A percentile compares a stretch with the other conserved stretches of the same genome.
Evolutionary conservation across 2,797 vertebrate species (phyloP).

Genomic region (Tokudaia muenninki): DNA sequence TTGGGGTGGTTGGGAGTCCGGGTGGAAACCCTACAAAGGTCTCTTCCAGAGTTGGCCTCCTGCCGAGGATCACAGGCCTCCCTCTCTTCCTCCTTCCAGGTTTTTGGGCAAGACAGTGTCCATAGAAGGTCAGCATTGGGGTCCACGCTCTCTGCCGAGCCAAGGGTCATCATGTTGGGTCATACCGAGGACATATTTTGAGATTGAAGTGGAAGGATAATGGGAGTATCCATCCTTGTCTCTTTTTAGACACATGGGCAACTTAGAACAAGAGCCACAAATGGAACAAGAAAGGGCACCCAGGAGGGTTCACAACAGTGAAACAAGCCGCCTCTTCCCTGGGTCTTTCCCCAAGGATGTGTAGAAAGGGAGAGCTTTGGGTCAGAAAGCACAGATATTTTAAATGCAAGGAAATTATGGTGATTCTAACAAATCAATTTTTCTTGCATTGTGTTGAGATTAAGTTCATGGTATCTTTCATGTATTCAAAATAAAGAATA

Average conservation of each 20-base stretch:
- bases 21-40: neutral
- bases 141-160: neutral
- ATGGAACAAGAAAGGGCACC: neutral
- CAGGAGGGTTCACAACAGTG: neutral
- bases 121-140: neutral
- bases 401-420: conserved; percentile 79
- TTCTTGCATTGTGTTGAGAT: conserved; percentile 82
- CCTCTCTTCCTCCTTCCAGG: neutral
- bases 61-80: neutral
- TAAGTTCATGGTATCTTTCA: conserved; percentile 78
- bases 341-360: conserved; percentile 69
- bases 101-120: neutral
- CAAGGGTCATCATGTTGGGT: neutral
- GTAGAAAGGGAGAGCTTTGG: neutral
- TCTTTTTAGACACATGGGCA: neutral
- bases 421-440: conserved; percentile 84
- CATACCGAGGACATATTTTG: neutral
- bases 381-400: conserved; percentile 65
- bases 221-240: neutral
- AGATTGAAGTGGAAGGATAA: neutral
- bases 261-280: neutral
- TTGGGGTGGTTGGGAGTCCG: conserved; percentile 68
- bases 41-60: neutral
- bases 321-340: neutral
- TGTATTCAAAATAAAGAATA: conserved; percentile 78